Base-by-base conservation (phyloP, 2,113 vertebrate genomes). In the Austrofundulus limnaeus region DNA sequence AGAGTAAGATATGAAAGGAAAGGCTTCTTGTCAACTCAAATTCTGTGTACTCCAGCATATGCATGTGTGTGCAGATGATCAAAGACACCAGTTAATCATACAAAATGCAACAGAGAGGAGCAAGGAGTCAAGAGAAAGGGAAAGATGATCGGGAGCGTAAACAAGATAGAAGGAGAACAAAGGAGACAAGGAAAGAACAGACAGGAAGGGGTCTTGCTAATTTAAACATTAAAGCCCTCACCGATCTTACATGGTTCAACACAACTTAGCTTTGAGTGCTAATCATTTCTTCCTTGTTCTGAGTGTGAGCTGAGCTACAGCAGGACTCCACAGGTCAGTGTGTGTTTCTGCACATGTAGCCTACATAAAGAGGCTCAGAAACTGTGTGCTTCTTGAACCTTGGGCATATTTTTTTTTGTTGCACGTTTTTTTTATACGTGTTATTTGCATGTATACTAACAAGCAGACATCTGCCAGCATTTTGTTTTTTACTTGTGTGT, bases 181-280 rank as follows among this genome's bases (percentile, higher is more conserved):
- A 53, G 72, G 80, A 85, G 53, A 66, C 63, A 64, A 34, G 67
- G 79, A 54, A 46, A 74, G 59, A 66, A 64, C 53, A 79, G 81
- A 86, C 56, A 69, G 59, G 61, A 62, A 74, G 57, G 76, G 70
- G 62, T 72, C 58, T 79, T 62, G 34, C 56, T 87, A 78, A 88
- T 88, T 85, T 82, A 85, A 72, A 88, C 85, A 85, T 90, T 86
- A 85, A 86, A 90, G 78, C 67, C 61, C 51, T 64, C 76, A 82
- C 57, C 81, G 82, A 86, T 83, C 83, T 84, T 70, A 75, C 78
- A 76, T 42, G 64, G 73, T 76, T 87, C 78, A 78, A 78, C 78
- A 75, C 70, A 83, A 82, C 61, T 87, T 77, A 83, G 55, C 81
- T 76, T 64, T 52, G 60, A 82, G 66, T 46, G 61, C 72, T 75